phyloP scores from a whole-genome alignment of 2,888 invertebrate genomes.

The Andrena flavipes region DNA sequence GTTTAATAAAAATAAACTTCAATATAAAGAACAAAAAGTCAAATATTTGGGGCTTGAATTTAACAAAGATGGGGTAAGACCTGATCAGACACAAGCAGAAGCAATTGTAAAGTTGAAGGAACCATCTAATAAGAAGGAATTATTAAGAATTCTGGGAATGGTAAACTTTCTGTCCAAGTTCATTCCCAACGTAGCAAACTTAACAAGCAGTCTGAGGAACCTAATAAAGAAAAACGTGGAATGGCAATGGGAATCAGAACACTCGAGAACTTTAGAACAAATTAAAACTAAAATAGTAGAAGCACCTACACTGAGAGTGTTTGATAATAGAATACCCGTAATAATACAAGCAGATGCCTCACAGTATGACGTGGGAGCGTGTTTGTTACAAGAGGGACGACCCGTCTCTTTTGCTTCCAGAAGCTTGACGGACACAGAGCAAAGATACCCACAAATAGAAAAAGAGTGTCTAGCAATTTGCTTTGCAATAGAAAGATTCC shows the following conservation, averaged over 20 bases:
- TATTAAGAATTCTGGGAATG: constrained; percentile 63
- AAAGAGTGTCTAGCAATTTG: constrained; percentile 80
- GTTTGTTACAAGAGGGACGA: constrained; percentile 75
- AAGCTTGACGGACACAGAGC: constrained; percentile 73
- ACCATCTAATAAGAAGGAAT: constrained; percentile 58
- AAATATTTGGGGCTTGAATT: constrained; percentile 48
- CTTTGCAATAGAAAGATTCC: constrained; percentile 78
- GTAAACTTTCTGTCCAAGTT: constrained; percentile 66
- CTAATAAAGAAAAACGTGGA: constrained; percentile 58
- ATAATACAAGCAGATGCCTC: constrained; percentile 76
- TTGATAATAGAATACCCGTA: constrained; percentile 69
- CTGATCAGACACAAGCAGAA: constrained; percentile 33
- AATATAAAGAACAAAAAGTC: constrained; percentile 36
- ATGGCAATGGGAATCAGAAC: constrained; percentile 49
- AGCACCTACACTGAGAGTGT: constrained; percentile 69
- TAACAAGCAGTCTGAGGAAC: constrained; percentile 57
- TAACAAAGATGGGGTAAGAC: constrained; percentile 26
- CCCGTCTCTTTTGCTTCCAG: constrained; percentile 79
- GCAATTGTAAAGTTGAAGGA: constrained; percentile 45
- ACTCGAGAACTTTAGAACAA: constrained; percentile 23
- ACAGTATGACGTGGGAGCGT: constrained; percentile 75
- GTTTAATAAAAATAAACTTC: constrained; percentile 51
- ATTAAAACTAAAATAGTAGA: constrained; percentile 43
- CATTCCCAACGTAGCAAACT: constrained; percentile 59
- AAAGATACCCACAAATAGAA: constrained; percentile 81